Percentiles rank a stretch among this genome's conserved stretches.
phyloP scores from a whole-genome alignment of 1,140 invertebrate genomes.

The Meteorus sp. region DNA sequence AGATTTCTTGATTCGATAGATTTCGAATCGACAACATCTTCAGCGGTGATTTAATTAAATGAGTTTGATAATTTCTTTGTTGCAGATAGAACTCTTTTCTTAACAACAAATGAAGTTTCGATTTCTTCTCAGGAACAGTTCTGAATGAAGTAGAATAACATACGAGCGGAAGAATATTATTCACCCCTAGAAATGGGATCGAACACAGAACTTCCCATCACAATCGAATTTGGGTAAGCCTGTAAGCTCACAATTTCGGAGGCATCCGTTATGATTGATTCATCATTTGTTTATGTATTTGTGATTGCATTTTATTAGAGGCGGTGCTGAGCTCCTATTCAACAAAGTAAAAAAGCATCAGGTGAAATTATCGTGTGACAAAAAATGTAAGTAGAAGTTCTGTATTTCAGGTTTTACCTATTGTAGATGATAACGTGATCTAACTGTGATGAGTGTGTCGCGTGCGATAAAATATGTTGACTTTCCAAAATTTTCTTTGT shows the following conservation, averaged over 20 bases:
- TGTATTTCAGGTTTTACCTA: constrained; percentile 1
- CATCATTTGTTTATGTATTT: constrained; percentile 8
- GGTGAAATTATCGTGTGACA: constrained; percentile 63
- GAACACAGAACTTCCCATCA: constrained; percentile 30
- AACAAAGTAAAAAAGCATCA: constrained; percentile 77
- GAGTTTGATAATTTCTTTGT: too few species aligned
- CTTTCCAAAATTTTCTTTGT: too few species aligned
- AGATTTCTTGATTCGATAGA: too few species aligned
- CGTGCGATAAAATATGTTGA: too few species aligned
- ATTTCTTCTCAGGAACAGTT: too few species aligned
- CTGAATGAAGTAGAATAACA: too few species aligned
- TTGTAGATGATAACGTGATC: neutral
- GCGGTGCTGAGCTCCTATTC: constrained; percentile 86
- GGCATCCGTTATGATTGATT: neutral
- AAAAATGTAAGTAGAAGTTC: constrained; percentile 57
- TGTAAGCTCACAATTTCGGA: neutral
- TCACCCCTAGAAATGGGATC: too few species aligned
- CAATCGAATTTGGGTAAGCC: constrained; percentile 46
- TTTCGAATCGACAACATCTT: too few species aligned
- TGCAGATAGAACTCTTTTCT: too few species aligned
- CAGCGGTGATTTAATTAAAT: too few species aligned
- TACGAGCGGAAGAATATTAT: too few species aligned
- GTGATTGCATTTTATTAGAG: constrained; percentile 57
- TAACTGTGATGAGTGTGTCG: neutral
- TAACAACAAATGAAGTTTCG: too few species aligned